A percentile compares a stretch with the other conserved stretches of the same genome.
Evolutionary conservation across 2,797 vertebrate species (phyloP).

Genomic region (Echiichthys vipera): DNA sequence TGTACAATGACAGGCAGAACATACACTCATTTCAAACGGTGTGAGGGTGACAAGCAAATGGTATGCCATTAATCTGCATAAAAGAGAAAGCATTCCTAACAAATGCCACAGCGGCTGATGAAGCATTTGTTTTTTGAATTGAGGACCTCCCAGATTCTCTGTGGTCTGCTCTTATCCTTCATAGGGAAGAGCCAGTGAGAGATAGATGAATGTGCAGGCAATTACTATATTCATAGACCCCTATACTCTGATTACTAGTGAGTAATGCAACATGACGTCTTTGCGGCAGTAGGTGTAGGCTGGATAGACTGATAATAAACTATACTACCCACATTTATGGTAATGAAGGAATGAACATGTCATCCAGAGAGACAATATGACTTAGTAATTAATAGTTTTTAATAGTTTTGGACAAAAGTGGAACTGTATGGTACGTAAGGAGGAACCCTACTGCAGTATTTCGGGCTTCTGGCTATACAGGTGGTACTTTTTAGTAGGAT

Average conservation of each 20-base stretch:
- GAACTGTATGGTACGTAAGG: neutral
- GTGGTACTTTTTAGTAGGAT: neutral
- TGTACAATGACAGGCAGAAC: constrained; percentile 64
- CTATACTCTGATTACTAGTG: no score
- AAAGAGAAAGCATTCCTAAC: constrained; percentile 40
- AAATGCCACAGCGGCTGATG: constrained; percentile 51
- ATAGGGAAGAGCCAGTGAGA: constrained; percentile 19
- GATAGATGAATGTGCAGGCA: neutral
- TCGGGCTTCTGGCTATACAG: neutral
- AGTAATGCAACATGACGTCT: no score
- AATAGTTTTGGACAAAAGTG: neutral
- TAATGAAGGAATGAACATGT: constrained; percentile 1
- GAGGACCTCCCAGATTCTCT: constrained; percentile 43
- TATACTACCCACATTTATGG: neutral
- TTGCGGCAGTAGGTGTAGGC: neutral
- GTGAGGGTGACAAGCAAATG: constrained; percentile 53
- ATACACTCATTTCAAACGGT: constrained; percentile 51
- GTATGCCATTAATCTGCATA: constrained; percentile 44
- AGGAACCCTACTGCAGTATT: no score
- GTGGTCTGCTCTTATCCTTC: constrained; percentile 32
- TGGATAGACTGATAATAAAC: constrained; percentile 8
- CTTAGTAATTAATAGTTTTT: no score
- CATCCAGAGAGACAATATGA: no score
- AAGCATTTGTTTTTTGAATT: constrained; percentile 47
- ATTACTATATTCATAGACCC: constrained; percentile 5